These are phyloP conservation scores for Ictidomys tridecemlineatus DNA, from an alignment of 2,113 vertebrate species.

Conservation along the genomic window DNA sequence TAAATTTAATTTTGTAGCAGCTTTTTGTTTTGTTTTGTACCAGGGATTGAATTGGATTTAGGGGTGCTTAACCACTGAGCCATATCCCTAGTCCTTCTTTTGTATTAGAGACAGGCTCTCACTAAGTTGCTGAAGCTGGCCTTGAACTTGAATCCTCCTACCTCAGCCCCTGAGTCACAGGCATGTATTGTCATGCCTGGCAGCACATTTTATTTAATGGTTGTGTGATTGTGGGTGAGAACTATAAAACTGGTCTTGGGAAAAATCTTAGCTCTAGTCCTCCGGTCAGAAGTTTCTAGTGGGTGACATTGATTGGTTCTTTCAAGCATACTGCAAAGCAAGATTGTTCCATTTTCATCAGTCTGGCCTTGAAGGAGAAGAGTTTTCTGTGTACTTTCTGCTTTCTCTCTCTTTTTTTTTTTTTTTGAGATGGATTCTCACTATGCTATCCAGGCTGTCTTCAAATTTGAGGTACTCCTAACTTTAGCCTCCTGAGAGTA, in stretches of 20 bases:
- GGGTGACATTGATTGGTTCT: neutral
- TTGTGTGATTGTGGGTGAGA: conserved; percentile 28
- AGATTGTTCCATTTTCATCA: conserved; percentile 59
- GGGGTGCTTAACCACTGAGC: no score
- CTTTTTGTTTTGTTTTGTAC: no score
- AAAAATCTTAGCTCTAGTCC: conserved; percentile 15
- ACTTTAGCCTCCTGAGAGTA: neutral
- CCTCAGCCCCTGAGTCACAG: no score
- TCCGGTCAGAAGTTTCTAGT: conserved; percentile 13
- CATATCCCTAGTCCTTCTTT: no score
- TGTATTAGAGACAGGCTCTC: no score
- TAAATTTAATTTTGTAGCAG: conserved; percentile 22
- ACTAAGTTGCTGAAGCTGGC: no score
- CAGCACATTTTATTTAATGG: neutral
- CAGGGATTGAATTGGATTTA: no score
- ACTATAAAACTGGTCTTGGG: conserved; percentile 6
- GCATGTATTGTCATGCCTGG: no score
- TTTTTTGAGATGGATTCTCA: no score
- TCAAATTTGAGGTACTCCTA: neutral
- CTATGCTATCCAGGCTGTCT: neutral
- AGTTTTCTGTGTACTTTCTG: conserved; percentile 47
- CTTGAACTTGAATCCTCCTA: no score
- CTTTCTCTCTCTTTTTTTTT: no score
- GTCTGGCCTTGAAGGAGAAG: conserved; percentile 28
- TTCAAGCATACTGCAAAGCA: conserved; percentile 46